Base-by-base conservation (phyloP, 2,888 invertebrate genomes). In the Blastobasis lacticolella region DNA sequence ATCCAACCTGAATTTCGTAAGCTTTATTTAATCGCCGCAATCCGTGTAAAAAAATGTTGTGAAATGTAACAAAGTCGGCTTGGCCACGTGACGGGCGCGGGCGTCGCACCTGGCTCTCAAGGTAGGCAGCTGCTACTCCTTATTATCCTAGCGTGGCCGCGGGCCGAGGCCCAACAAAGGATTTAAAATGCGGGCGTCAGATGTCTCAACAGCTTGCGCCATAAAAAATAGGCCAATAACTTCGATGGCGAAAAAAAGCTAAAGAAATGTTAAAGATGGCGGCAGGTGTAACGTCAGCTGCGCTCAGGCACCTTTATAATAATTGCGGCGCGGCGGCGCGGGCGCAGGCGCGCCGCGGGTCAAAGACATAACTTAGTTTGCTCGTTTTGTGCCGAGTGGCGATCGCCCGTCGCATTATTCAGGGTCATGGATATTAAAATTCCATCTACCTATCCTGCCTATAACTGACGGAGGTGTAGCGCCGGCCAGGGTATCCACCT, bases 221-320 rank as follows among this genome's bases (percentile, higher is more conserved):
- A 77, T 85, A 86, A 87, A 87, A 87, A 88, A 88, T 87, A 87
- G 87, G 86, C 87, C 85, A 88, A 85, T 85, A 86, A 84, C 85
- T 77, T 73, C 77, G 75, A 79, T 78, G 79, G 83, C 82, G 73
- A 84, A 84, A 85, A 78, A 83, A 85, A 82, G 77, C 71, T 71
- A 69, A 76, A 85, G 82, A 83, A 86, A 85, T 78, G 77, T 75
- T 81, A 81, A 86, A 84, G 84, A 83, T 79, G 80, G 77, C 75
- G 81, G 82, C 87, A 86, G 87, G 85, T 86, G 87, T 67, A 60
- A 8, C 57, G 82, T 78, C 87, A 87, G 86, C 87, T 87, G 87
- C 81, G 84, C 81, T 62, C 76, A 69, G 78, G 81, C 87, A 86
- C 86, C 86, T 86, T 85, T 79, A 80, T 79, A 73, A 78, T 84